phyloP scores from a whole-genome alignment of 2,888 invertebrate genomes.

The Epistrophe grossulariae region DNA sequence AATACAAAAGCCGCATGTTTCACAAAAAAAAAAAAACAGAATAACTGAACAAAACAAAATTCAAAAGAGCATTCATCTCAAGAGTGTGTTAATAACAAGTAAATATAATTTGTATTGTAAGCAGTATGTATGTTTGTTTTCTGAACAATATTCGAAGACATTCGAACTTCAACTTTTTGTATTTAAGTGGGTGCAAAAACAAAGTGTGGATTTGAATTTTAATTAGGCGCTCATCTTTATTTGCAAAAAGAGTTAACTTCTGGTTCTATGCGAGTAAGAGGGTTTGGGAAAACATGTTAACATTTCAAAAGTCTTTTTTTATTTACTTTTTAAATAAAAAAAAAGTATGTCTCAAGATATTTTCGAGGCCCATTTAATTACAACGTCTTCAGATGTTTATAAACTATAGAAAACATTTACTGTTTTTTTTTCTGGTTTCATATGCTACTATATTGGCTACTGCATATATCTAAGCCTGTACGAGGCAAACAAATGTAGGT shows the following conservation, averaged over 20 bases:
- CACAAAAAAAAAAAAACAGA: slow-evolving; percentile 25
- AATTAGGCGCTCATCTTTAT: slow-evolving; percentile 46
- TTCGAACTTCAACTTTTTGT: slow-evolving; percentile 47
- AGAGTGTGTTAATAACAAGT: slow-evolving; percentile 46
- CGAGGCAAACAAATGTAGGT: too few relatives aligned
- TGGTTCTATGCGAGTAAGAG: neutral
- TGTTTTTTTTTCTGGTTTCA: neutral
- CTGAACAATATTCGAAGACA: slow-evolving; percentile 33
- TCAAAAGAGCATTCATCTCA: slow-evolving; percentile 13
- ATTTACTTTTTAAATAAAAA: neutral
- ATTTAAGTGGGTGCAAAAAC: slow-evolving; percentile 5
- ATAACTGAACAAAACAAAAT: slow-evolving; percentile 44
- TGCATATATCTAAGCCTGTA: neutral
- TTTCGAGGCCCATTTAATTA: neutral
- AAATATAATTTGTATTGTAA: neutral
- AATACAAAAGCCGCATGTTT: slow-evolving; percentile 40
- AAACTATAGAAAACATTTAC: neutral
- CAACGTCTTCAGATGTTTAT: neutral
- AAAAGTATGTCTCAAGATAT: neutral
- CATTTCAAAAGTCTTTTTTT: neutral
- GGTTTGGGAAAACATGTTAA: neutral
- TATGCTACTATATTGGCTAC: neutral
- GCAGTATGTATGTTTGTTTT: neutral
- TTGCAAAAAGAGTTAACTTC: slow-evolving; percentile 44
- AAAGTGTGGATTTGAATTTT: slow-evolving; percentile 56